These are phyloP conservation scores for Callinectes sapidus DNA, from an alignment of 2,888 invertebrate genomes.

Conservation along the genomic window DNA sequence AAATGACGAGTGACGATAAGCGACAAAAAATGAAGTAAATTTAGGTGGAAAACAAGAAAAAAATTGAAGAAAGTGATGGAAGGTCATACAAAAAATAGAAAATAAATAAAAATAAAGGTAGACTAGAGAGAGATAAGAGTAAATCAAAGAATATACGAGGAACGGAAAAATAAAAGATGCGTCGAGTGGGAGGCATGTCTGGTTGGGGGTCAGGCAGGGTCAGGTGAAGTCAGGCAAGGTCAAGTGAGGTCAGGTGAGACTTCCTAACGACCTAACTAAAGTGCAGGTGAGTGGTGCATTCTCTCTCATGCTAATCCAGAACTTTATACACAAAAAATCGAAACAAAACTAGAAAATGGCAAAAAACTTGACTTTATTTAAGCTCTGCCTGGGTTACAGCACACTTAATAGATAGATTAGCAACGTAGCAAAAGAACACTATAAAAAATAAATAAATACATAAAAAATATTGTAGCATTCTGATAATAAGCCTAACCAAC, in stretches of 20 bases:
- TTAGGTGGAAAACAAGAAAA: too few relatives aligned
- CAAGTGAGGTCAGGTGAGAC: neutral
- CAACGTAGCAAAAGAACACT: neutral
- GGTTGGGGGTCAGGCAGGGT: too few relatives aligned
- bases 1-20: too few relatives aligned
- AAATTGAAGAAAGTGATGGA: too few relatives aligned
- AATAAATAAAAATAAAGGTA: neutral
- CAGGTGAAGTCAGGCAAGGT: neutral
- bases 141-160: neutral
- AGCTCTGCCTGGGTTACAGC: neutral
- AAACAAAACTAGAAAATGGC: neutral
- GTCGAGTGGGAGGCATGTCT: neutral
- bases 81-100: neutral
- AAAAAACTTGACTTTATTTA: neutral
- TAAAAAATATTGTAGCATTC: too few relatives aligned
- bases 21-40: too few relatives aligned
- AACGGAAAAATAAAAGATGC: neutral
- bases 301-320: neutral
- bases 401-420: neutral
- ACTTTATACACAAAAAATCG: neutral
- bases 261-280: neutral
- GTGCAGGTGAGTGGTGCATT: neutral
- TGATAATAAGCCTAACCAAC: neutral
- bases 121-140: neutral
- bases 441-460: neutral